Base-by-base conservation (phyloP, 2,113 vertebrate species). In the Pteropus alecto region DNA sequence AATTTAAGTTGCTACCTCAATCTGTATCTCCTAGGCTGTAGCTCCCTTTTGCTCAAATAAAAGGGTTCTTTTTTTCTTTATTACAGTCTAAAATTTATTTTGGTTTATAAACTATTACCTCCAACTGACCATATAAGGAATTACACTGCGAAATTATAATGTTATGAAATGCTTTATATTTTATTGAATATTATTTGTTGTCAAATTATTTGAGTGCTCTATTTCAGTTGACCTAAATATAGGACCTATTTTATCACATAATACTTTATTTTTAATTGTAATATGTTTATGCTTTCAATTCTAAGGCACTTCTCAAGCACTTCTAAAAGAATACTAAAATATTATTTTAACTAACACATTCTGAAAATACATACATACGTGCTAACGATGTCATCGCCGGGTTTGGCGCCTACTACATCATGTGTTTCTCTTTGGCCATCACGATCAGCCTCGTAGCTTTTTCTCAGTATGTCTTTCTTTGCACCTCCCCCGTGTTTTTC, bases 331-430 rank as follows among this genome's bases (percentile, higher is more conserved):
- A 26, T 58, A 21, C 0, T 48, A 82, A 60, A 54, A 77, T 38
- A 73, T 35, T 77, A 7, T 43, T 78, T 87, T 88, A 85, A 85
- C 7, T 68, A 24, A 43, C 88, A 38, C 28, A 8, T 5, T 58
- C 18, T 54, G 8, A 77, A 82, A 76, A 51, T 13, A 43, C 6
- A 43, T 19, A 18, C 46, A n/a, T 33, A 8, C 33, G 8, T 46
- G 15, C 0, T 9, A n/a, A 65, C 19, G 19, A 38, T 38, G 2
- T 19, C 15, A 5, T 6, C 0, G 65, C 71, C 21, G 60, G 0
- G 30, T 21, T 81, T 35, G 60, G 1, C 51, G 33, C 28, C 12
- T 6, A 21, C 15, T 58, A 22, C 18, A 22, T 26, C 51, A 51
- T 16, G 1, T 76, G 26, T 28, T 70, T n/a, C 16, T 70, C 51